phyloP scores from a whole-genome alignment of 1,140 invertebrate genomes.

The Drosophila grimshawi region DNA sequence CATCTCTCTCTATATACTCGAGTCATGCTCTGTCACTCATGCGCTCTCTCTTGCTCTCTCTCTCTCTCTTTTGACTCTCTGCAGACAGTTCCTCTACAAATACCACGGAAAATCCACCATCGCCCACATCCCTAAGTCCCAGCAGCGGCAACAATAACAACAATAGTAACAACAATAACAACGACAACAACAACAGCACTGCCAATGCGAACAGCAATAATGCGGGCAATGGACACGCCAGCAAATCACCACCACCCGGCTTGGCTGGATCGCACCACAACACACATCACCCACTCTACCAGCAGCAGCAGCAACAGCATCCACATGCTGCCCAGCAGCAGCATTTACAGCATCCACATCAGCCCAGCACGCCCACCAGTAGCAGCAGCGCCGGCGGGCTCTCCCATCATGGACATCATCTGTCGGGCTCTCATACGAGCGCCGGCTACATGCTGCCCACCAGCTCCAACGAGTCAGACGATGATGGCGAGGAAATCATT shows the following conservation, averaged over 20 bases:
- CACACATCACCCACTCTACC: slow-evolving; percentile 78
- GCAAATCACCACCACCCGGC: slow-evolving; percentile 61
- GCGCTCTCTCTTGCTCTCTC: slow-evolving; percentile 35
- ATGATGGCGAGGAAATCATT: slow-evolving; percentile 86
- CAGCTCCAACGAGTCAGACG: slow-evolving; percentile 88
- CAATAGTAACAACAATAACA: slow-evolving; percentile 82
- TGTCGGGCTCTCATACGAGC: slow-evolving; percentile 74
- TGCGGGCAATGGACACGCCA: slow-evolving; percentile 48
- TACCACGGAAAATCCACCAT: slow-evolving; percentile 84
- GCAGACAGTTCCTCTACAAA: slow-evolving; percentile 88
- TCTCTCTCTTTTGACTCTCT: slow-evolving; percentile 84
- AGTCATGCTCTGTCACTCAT: slow-evolving; percentile 27
- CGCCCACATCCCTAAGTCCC: slow-evolving; percentile 80
- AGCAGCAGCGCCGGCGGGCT: slow-evolving; percentile 73
- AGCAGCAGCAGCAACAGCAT: slow-evolving; percentile 67
- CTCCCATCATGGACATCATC: slow-evolving; percentile 56
- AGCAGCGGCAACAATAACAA: slow-evolving; percentile 56
- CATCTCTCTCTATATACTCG: slow-evolving; percentile 66
- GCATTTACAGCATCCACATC: slow-evolving; percentile 85
- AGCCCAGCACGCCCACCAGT: slow-evolving; percentile 65
- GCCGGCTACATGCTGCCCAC: slow-evolving; percentile 82
- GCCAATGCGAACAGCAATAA: slow-evolving; percentile 84
- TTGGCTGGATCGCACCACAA: slow-evolving; percentile 38
- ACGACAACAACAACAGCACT: slow-evolving; percentile 48
- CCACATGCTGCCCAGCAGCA: slow-evolving; percentile 29